These are phyloP conservation scores for Perodicticus potto DNA, from an alignment of 2,797 vertebrate genomes.

Conservation along the genomic window DNA sequence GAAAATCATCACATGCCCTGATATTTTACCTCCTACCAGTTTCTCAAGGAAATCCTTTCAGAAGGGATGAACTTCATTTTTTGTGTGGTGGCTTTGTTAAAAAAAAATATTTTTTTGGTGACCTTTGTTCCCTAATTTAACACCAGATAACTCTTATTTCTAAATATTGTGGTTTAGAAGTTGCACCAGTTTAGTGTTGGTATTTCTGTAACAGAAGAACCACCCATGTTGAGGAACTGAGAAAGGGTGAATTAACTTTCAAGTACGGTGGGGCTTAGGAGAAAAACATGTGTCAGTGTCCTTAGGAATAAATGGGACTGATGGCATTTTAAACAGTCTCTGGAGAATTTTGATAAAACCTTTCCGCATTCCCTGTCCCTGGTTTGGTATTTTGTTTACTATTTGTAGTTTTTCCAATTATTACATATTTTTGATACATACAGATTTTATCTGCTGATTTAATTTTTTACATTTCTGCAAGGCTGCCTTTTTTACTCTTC, in stretches of 20 bases:
- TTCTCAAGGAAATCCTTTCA: constrained; percentile 56
- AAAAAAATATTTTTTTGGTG: neutral
- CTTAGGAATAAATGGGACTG: neutral
- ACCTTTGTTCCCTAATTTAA: constrained; percentile 53
- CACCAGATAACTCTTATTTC: constrained; percentile 66
- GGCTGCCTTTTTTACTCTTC: neutral
- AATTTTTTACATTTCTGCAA: neutral
- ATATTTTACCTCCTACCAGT: neutral
- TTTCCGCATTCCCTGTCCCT: neutral
- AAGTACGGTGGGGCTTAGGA: neutral
- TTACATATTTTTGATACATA: constrained; percentile 15
- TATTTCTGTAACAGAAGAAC: constrained; percentile 73
- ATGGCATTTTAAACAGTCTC: constrained; percentile 47
- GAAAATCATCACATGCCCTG: neutral
- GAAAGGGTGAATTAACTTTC: constrained; percentile 53
- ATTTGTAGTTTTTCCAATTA: neutral
- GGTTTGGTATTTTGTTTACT: constrained; percentile 26
- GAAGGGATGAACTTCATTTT: neutral
- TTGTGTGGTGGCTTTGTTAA: neutral
- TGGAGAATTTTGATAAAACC: constrained; percentile 37
- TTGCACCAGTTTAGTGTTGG: constrained; percentile 50
- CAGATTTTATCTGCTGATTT: constrained; percentile 17
- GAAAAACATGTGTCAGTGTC: neutral
- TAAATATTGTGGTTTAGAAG: constrained; percentile 55
- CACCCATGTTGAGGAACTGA: constrained; percentile 51